A percentile compares a stretch with the other conserved stretches of the same genome.
Conservation (phyloP, 35 echinoderm and acorn worm species). For the Eucidaris tribuloides region DNA sequence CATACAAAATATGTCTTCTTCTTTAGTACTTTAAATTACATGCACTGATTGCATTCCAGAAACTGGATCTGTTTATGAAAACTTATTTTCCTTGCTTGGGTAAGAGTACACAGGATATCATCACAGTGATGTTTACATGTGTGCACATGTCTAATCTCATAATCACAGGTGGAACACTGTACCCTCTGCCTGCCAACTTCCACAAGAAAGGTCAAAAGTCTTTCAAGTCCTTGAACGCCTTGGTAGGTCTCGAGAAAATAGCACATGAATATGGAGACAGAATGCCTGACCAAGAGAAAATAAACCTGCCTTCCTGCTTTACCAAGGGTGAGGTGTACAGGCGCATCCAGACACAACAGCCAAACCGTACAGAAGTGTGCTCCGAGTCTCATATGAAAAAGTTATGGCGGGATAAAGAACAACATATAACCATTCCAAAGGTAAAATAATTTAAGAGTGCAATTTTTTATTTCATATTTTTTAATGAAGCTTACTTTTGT, state of each 20-base stretch:
- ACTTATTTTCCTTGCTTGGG: too few relatives aligned
- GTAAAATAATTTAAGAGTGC: neutral
- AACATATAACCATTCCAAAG: slow-evolving; percentile 11
- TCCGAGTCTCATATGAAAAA: neutral
- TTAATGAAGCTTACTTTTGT: too few relatives aligned
- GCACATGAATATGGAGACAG: neutral
- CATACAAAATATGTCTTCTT: too few relatives aligned
- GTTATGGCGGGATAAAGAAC: neutral
- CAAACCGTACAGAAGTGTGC: neutral
- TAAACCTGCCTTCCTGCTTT: neutral
- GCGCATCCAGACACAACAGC: neutral
- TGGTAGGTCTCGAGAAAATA: neutral
- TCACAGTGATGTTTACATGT: too few relatives aligned
- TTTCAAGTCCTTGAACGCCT: neutral
- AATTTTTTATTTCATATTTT: neutral
- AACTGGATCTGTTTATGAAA: too few relatives aligned
- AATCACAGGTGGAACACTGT: neutral
- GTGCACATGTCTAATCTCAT: neutral
- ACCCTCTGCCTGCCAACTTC: neutral
- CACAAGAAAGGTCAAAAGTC: neutral
- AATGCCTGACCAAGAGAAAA: slow-evolving; percentile 5
- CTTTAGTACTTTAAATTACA: too few relatives aligned
- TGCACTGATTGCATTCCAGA: too few relatives aligned
- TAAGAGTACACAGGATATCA: too few relatives aligned
- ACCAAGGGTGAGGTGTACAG: slow-evolving; percentile 14